Percentiles rank a stretch among this genome's conserved stretches.
phyloP scores from a whole-genome alignment of 2,113 vertebrate genomes.

The Python bivittatus region DNA sequence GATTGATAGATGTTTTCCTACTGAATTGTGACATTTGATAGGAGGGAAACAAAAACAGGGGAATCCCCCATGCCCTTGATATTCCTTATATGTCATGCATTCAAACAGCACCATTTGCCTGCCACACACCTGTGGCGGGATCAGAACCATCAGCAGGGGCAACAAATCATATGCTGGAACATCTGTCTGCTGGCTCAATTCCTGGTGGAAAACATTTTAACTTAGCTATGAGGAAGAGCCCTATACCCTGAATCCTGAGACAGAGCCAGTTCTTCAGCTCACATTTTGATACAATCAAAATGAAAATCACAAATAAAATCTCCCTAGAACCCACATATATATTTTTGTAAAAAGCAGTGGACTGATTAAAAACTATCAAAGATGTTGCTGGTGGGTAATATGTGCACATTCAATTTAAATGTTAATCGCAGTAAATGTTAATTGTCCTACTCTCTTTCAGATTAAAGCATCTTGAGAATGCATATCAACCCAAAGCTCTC shows the following conservation, averaged over 20 bases:
- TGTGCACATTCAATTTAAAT: background rate
- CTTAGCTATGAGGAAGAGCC: background rate
- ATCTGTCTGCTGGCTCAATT: background rate
- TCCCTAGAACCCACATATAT: background rate
- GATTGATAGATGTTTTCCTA: background rate
- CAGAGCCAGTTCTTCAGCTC: background rate
- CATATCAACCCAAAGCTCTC: background rate
- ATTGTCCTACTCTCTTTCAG: background rate
- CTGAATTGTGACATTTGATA: background rate
- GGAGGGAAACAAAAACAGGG: background rate
- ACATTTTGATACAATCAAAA: background rate
- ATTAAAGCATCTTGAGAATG: background rate
- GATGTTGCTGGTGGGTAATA: background rate
- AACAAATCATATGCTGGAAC: background rate
- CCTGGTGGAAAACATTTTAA: background rate
- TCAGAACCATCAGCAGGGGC: background rate
- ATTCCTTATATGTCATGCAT: background rate
- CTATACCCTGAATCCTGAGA: background rate
- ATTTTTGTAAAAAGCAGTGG: background rate
- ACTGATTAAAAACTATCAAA: too few species aligned
- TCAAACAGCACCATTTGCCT: background rate
- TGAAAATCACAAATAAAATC: background rate
- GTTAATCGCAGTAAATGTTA: background rate
- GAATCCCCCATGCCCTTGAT: background rate
- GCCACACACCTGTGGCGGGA: background rate